Evolutionary conservation across 2,888 invertebrate species (phyloP), one percentile per base, ranked within the genome.

Genomic region (Argyresthia goedartella): DNA sequence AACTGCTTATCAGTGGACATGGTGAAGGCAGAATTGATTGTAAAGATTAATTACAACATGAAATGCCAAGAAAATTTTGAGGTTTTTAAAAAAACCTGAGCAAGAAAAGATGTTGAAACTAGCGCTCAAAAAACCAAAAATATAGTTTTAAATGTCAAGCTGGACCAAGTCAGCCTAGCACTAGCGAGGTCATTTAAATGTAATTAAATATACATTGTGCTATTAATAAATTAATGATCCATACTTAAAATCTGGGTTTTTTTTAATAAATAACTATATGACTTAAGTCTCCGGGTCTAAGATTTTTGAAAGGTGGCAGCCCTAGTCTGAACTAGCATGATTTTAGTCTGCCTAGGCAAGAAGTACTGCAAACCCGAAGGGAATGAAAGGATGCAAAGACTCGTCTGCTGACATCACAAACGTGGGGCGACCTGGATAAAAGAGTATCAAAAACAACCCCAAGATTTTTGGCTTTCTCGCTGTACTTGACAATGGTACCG

Each of bases 21-120:
- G 54, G 52, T 54, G 41, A 52, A 52, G 49, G 47, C 51, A 10
- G 52, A 51, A 48, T 52, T 45, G 53, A 51, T 53, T 53, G 51
- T 52, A 41, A 55, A 55, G 39, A 49, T 55, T 53, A 55, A 55
- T 55, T 55, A 55, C 47, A 51, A 53, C 52, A 55, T 55, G 55
- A 53, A 52, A 50, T 55, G 53, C 50, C 53, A 53, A 53, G 53
- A 55, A 50, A n/a, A 51, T 53, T 49, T 51, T 53, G 13, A 51
- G 50, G 10, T 55, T 53, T 53, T 53, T 55, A 44, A 55, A 53
- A 15, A 53, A 55, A 44, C 50, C 52, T 39, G 50, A 53, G 55
- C 53, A 55, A 55, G 52, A 42, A 52, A 41, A 54, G n/a, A 50
- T 54, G 54, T 52, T 53, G 25, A 9, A 51, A 53, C 47, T 53